Percentiles rank a stretch among this genome's conserved stretches.
These are phyloP conservation scores for Hydrozoanthus tunicans DNA, from an alignment of 64 coral and sea anemone genomes.

Conservation along the genomic window DNA sequence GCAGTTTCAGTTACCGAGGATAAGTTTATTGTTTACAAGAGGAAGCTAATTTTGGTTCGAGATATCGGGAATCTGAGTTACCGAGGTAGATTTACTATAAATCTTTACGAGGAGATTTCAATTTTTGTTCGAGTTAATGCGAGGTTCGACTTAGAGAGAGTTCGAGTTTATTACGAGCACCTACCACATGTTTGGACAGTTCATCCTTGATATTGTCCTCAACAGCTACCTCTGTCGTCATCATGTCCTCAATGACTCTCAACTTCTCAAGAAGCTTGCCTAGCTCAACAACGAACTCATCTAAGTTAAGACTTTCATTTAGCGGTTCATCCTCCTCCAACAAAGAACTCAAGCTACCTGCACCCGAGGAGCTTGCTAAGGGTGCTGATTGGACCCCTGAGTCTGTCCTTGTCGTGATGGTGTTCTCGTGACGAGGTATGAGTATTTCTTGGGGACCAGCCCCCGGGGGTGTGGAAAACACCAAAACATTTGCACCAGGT, in stretches of 20 bases:
- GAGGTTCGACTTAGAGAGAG: background rate
- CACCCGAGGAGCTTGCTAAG: background rate
- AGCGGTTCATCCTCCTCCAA: slow-evolving; percentile 73
- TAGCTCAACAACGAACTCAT: slow-evolving; percentile 77
- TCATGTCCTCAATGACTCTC: slow-evolving; percentile 83
- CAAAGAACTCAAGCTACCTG: slow-evolving; percentile 3
- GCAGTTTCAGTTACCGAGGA: too few species aligned
- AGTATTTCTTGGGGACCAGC: background rate
- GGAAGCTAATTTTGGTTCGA: too few species aligned
- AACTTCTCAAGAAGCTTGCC: slow-evolving; percentile 85
- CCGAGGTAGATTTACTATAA: too few species aligned
- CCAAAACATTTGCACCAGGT: background rate
- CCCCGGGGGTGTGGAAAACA: background rate
- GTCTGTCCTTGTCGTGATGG: background rate
- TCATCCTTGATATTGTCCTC: slow-evolving; percentile 75
- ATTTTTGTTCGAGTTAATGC: too few species aligned
- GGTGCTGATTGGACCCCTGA: background rate
- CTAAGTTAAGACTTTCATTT: slow-evolving; percentile 60
- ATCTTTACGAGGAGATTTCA: too few species aligned
- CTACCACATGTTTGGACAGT: slow-evolving; percentile 90
- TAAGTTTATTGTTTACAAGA: too few species aligned
- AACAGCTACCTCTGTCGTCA: slow-evolving; percentile 38
- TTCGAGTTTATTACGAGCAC: background rate
- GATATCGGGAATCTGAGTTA: too few species aligned
- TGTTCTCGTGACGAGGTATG: background rate